Base-by-base conservation (phyloP, 2,888 invertebrate species). In the Drosophila diplacantha region DNA sequence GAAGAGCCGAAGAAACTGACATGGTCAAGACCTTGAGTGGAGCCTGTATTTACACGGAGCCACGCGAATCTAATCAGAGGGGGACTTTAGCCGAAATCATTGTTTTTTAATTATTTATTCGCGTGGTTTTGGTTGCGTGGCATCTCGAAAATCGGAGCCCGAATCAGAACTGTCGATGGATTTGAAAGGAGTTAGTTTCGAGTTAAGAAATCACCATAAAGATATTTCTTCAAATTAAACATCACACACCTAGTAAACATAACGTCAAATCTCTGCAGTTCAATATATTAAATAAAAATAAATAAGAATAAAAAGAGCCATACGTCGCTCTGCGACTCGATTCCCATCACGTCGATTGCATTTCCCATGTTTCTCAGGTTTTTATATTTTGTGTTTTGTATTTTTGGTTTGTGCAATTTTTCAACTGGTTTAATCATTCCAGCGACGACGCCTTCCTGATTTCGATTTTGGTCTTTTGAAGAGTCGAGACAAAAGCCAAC, bases 271-370 rank as follows among this genome's bases (percentile, higher is more conserved):
- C 14, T 5, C 38, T 39, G 39, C 8, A 14, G 14, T 22, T 39
- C 4, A 24, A 39, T 9, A n/a, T 14, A 22, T n/a, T 24, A 8
- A 2, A n/a, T n/a, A n/a, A 11, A 6, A 24, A 9, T n/a, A 24
- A 11, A 26, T 6, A 9, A 9, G 24, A 41, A 12, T 29, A 12
- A n/a, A n/a, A n/a, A n/a, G n/a, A 11, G 0, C 11, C 41, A 26
- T 26, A 6, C 16, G n/a, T 5, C 14, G 20, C 18, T n/a, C n/a
- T 47, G 47, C 51, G 14, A 56, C 32, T 29, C 24, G 34, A 64
- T 66, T 70, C 64, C 47, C 52, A 67, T 64, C 73, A 65, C 63
- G 57, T 74, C 51, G 53, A 62, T 62, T 55, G 39, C 60, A 52
- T 38, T 56, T 70, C 12, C 38, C 35, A 37, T 58, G 41, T 32